Evolutionary conservation across 2,888 invertebrate species (phyloP), one percentile per base, ranked within the genome.

Genomic region (Plebejus argus): DNA sequence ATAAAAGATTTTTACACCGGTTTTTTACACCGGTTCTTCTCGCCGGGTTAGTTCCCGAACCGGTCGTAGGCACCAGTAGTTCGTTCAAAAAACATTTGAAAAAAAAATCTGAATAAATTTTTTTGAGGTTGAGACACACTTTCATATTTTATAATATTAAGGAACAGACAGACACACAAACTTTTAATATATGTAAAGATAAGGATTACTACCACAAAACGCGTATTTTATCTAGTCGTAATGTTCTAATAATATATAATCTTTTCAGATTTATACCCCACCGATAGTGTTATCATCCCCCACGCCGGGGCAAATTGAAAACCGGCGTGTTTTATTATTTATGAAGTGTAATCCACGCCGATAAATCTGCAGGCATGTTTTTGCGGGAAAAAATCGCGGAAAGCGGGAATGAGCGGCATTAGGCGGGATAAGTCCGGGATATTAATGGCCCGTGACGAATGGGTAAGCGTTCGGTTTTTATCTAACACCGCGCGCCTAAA

Each of bases 401-500:
- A 92, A 91, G 90, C 90, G 89, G 91, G 91, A 92, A 92, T 91
- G 93, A 93, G 91, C 87, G 89, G 85, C 87, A 93, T 93, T 93
- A 93, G 91, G 87, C 85, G 83, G 91, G 92, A 92, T 92, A 92
- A 93, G 89, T 88, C 90, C 86, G 78, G 81, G 89, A 93, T 94
- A 94, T 94, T 94, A 94, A 94, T 94, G 93, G 92, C 93, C 88
- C 90, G 88, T 88, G 86, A 88, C 86, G 91, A 90, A 90, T 92
- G 91, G 90, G 86, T 87, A 89, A 92, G 84, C 86, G 85, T 72
- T 39, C 72, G 72, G 71, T 33, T 66, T 66, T 66, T 66, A 66
- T 66, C 66, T 66, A 66, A 33, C 28, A 15, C 5, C 66, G 18
- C 28, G 18, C 28, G 66, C 28, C 66, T 66, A 66, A 66, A 66